phyloP scores from a whole-genome alignment of 2,797 vertebrate species.

The Poecilia gillii region DNA sequence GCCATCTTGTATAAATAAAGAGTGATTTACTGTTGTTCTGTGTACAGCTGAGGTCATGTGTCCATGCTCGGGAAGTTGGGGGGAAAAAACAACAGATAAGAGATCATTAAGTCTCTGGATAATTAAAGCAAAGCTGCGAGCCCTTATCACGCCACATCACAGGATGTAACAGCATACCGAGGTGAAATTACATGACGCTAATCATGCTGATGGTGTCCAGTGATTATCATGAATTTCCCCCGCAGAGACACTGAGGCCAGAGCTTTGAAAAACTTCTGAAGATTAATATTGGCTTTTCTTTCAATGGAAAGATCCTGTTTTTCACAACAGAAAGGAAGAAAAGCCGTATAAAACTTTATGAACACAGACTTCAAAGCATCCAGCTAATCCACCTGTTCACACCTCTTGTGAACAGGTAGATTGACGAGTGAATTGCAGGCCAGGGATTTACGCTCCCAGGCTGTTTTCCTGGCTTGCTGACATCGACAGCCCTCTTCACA shows the following conservation, averaged over 20 bases:
- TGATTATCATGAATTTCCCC: constrained; percentile 57
- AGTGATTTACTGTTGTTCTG: constrained; percentile 50
- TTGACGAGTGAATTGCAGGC: constrained; percentile 40
- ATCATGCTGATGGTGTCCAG: constrained; percentile 67
- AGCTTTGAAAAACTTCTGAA: constrained; percentile 47
- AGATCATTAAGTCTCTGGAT: constrained; percentile 71
- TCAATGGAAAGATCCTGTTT: constrained; percentile 34
- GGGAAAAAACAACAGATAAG: constrained; percentile 69
- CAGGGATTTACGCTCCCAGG: constrained; percentile 27
- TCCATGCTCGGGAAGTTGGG: constrained; percentile 68
- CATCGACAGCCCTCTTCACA: constrained; percentile 75
- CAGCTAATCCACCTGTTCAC: constrained; percentile 57
- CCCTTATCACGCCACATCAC: constrained; percentile 61
- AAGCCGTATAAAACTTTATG: constrained; percentile 25
- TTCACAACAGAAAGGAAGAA: constrained; percentile 16
- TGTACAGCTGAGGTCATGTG: constrained; percentile 58
- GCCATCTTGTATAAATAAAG: constrained; percentile 71
- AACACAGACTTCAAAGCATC: constrained; percentile 5
- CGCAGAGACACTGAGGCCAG: constrained; percentile 33
- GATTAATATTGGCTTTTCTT: constrained; percentile 47
- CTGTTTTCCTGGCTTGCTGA: constrained; percentile 41
- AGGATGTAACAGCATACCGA: constrained; percentile 60
- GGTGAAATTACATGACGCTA: constrained; percentile 68
- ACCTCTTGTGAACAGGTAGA: constrained; percentile 45
- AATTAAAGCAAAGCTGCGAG: constrained; percentile 66